Conservation (phyloP, 1,140 invertebrate species). For the Drosophila pachea region DNA sequence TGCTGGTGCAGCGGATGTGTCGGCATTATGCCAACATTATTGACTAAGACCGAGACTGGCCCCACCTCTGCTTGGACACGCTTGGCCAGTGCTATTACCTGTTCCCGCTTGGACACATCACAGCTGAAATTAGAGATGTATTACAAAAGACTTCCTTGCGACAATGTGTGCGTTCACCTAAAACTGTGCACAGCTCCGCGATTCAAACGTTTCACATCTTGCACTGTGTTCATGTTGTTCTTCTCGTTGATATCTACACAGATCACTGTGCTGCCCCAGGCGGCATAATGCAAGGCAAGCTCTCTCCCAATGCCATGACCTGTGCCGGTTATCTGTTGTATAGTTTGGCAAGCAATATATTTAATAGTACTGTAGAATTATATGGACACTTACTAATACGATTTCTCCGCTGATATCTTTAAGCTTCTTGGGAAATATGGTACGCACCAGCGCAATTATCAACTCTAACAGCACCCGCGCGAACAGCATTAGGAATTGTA, state of each 20-base stretch:
- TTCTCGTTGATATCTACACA: constrained; percentile 93
- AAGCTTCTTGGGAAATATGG: constrained; percentile 59
- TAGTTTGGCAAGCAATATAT: not conserved
- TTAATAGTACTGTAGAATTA: not conserved
- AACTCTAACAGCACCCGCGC: constrained; percentile 57
- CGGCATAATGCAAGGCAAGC: constrained; percentile 88
- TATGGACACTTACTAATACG: constrained; percentile 81
- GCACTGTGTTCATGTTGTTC: constrained; percentile 84
- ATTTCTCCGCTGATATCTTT: constrained; percentile 85
- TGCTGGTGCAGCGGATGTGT: constrained; percentile 82
- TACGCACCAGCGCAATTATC: constrained; percentile 31
- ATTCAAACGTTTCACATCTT: constrained; percentile 80
- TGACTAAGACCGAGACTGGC: constrained; percentile 84
- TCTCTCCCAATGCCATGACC: constrained; percentile 94
- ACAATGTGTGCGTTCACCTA: constrained; percentile 75
- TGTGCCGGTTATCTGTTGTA: constrained; percentile 88
- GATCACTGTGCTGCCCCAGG: constrained; percentile 87
- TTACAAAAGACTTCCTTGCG: not conserved
- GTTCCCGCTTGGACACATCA: constrained; percentile 84
- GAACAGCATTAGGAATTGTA: constrained; percentile 61
- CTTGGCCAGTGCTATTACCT: constrained; percentile 81
- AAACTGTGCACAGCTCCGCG: constrained; percentile 80
- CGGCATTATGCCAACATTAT: constrained; percentile 90
- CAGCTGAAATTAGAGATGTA: constrained; percentile 79
- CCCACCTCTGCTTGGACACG: constrained; percentile 84